Percentiles rank a stretch among this genome's conserved stretches.
Conservation (phyloP, 2,113 vertebrate species). For the Elanus axillaris region DNA sequence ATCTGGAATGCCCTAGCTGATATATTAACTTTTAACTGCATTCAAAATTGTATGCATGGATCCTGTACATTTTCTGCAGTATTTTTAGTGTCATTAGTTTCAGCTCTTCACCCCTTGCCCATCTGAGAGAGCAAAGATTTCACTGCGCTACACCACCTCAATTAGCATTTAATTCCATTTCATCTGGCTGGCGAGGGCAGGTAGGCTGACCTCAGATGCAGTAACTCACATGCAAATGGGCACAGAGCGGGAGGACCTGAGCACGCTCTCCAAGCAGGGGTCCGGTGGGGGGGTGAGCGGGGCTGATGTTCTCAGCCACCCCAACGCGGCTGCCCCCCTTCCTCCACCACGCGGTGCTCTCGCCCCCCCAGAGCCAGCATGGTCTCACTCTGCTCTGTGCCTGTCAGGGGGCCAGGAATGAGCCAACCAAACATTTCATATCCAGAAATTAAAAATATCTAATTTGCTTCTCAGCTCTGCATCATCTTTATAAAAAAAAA, state of each 20-base stretch:
- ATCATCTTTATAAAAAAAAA: neutral
- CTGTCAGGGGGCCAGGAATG: neutral
- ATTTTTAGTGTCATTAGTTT: no score
- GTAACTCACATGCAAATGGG: no score
- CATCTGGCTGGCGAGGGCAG: no score
- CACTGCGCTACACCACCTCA: accelerated
- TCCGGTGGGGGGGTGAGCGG: accelerated
- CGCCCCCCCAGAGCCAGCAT: accelerated
- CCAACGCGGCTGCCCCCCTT: accelerated
- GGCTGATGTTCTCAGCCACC: accelerated
- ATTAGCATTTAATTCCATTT: neutral
- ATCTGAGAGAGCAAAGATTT: accelerated
- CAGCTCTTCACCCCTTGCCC: neutral
- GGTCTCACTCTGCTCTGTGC: neutral
- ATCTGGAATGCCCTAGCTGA: neutral
- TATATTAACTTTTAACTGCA: neutral
- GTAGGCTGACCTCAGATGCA: accelerated
- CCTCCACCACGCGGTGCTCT: accelerated
- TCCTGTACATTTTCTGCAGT: no score
- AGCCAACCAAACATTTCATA: neutral
- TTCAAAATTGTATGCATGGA: accelerated
- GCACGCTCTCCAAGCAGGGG: no score
- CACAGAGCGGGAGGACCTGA: neutral
- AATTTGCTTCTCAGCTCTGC: neutral
- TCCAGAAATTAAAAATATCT: neutral